Evolutionary conservation across 2,888 invertebrate genomes (phyloP).

Genomic region (Lithophane socia): DNA sequence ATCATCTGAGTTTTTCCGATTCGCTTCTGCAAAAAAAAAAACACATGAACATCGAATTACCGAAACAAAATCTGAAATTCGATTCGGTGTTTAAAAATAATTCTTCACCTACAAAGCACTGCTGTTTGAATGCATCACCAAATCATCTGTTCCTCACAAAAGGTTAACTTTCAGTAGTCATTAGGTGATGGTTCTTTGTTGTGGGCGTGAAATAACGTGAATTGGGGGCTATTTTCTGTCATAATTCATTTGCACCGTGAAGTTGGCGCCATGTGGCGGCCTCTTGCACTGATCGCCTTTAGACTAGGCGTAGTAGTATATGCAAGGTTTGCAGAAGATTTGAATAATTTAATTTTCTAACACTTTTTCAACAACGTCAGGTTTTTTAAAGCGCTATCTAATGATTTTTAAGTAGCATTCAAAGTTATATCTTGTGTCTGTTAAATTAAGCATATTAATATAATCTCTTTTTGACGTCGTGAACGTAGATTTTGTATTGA

Average conservation of each 20-base stretch:
- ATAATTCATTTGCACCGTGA: conserved; percentile 80
- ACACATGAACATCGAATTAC: not conserved
- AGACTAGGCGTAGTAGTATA: conserved; percentile 67
- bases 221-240: conserved; percentile 75
- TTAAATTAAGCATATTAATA: too few species aligned
- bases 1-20: not conserved
- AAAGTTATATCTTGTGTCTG: too few species aligned
- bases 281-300: conserved; percentile 66
- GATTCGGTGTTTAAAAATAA: conserved; percentile 56
- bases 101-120: conserved; percentile 25
- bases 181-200: conserved; percentile 53
- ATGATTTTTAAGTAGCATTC: too few species aligned
- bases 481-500: too few species aligned
- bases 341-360: not conserved
- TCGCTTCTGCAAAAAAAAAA: not conserved
- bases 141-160: conserved; percentile 59
- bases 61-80: conserved; percentile 34
- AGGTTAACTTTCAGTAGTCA: conserved; percentile 61
- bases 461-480: too few species aligned
- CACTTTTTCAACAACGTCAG: not conserved
- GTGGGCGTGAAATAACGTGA: conserved; percentile 79
- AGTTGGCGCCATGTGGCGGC: conserved; percentile 83
- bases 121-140: conserved; percentile 39
- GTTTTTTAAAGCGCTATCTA: not conserved
- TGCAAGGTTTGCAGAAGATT: conserved; percentile 7